Conservation (phyloP, 2,888 invertebrate genomes). For the Criorhina ranunculi region DNA sequence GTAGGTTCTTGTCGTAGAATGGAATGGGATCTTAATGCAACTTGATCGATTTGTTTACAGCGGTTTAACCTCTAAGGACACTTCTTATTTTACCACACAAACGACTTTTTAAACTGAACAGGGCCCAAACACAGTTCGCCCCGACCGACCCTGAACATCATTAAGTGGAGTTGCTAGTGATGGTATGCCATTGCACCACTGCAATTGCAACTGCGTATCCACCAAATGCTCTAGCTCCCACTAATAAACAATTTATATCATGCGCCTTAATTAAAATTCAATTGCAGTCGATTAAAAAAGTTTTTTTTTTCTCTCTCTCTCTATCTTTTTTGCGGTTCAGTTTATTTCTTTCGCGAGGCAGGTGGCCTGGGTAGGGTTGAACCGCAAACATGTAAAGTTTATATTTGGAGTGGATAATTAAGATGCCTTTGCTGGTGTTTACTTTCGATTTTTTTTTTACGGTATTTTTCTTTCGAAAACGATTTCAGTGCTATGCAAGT, state of each 20-base stretch:
- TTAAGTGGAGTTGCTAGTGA: constrained; percentile 4
- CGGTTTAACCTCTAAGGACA: too few species aligned
- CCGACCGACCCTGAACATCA: background rate
- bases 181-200: constrained; percentile 47
- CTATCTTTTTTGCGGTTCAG: constrained; percentile 26
- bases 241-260: constrained; percentile 50
- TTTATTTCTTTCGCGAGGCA: constrained; percentile 44
- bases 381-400: constrained; percentile 43
- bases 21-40: too few species aligned
- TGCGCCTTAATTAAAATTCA: constrained; percentile 74
- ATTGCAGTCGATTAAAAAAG: constrained; percentile 65
- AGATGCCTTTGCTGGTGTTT: constrained; percentile 61
- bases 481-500: constrained; percentile 1
- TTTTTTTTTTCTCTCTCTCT: constrained; percentile 1
- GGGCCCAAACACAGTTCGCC: too few species aligned
- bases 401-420: constrained; percentile 71
- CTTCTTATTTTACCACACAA: too few species aligned
- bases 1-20: too few species aligned
- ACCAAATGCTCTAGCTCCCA: constrained; percentile 11
- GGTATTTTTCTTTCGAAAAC: constrained; percentile 49
- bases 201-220: constrained; percentile 28
- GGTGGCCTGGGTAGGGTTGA: constrained; percentile 45
- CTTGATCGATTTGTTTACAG: too few species aligned
- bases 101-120: too few species aligned
- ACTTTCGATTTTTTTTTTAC: constrained; percentile 47